phyloP scores from a whole-genome alignment of 2,113 vertebrate species.

The Spheniscus mendiculus region DNA sequence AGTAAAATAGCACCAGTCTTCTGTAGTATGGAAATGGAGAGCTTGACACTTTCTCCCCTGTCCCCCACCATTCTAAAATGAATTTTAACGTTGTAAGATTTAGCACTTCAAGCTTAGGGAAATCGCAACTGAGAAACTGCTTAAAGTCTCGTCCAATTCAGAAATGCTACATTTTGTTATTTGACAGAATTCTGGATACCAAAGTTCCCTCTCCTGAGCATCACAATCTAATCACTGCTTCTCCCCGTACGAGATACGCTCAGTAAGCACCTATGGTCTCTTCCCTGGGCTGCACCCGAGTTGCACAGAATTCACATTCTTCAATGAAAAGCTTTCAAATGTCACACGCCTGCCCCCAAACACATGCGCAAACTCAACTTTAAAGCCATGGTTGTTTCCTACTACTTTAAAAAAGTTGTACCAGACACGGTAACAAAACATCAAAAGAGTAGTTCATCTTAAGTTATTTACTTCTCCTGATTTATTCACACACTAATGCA shows the following conservation, averaged over 20 bases:
- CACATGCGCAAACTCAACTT: background rate
- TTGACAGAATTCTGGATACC: background rate
- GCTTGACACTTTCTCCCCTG: background rate
- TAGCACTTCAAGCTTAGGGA: background rate
- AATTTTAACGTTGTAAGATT: background rate
- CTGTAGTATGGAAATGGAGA: background rate
- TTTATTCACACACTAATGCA: background rate
- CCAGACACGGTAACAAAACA: background rate
- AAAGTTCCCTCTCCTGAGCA: background rate
- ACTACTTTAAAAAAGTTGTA: background rate
- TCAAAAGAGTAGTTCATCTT: background rate
- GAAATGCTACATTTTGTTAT: background rate
- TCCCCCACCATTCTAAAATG: background rate
- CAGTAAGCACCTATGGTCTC: background rate
- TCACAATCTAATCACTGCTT: background rate
- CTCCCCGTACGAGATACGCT: background rate
- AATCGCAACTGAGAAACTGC: background rate
- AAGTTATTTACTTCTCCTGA: background rate
- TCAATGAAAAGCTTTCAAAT: background rate
- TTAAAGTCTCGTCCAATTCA: background rate
- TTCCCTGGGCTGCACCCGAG: no score
- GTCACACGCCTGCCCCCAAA: background rate
- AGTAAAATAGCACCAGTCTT: slow-evolving; percentile 22
- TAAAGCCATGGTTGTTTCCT: background rate
- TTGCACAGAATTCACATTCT: background rate